Evolutionary conservation across 2,113 vertebrate species (phyloP).

Genomic region (Beaufortia kweichowensis): DNA sequence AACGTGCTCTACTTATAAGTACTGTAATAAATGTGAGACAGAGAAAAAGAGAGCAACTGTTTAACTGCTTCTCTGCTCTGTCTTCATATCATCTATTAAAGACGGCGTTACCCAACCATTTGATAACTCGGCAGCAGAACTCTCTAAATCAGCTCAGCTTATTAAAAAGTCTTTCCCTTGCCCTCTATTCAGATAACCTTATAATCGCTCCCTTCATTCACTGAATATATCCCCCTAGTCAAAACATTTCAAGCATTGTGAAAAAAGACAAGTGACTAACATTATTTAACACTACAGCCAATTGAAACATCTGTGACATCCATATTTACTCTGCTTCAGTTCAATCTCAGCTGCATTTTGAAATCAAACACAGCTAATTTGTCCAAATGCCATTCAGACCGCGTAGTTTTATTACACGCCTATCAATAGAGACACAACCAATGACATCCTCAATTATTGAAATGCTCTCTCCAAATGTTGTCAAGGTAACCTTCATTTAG

Average conservation of each 20-base stretch:
- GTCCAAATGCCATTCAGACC: background rate
- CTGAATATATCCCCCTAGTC: background rate
- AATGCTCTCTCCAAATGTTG: background rate
- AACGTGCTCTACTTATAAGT: background rate
- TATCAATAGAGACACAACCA: constrained; percentile 1
- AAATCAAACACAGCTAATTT: constrained; percentile 7
- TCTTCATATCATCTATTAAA: constrained; percentile 22
- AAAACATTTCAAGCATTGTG: background rate
- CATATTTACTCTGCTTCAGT: background rate
- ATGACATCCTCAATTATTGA: background rate
- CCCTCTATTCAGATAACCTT: background rate
- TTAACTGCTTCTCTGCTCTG: background rate
- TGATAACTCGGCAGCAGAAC: background rate
- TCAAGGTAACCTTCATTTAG: constrained; percentile 31
- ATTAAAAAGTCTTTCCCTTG: constrained; percentile 17
- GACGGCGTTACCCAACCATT: background rate
- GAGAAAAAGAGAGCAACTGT: background rate
- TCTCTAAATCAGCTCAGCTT: constrained; percentile 25
- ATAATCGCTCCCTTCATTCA: background rate
- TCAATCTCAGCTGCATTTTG: too few relatives aligned
- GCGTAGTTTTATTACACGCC: background rate
- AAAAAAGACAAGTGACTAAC: background rate
- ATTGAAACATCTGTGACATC: background rate
- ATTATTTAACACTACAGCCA: background rate
- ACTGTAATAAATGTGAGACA: background rate